phyloP scores from a whole-genome alignment of 2,888 invertebrate genomes.

The Philopedon plagiatum region DNA sequence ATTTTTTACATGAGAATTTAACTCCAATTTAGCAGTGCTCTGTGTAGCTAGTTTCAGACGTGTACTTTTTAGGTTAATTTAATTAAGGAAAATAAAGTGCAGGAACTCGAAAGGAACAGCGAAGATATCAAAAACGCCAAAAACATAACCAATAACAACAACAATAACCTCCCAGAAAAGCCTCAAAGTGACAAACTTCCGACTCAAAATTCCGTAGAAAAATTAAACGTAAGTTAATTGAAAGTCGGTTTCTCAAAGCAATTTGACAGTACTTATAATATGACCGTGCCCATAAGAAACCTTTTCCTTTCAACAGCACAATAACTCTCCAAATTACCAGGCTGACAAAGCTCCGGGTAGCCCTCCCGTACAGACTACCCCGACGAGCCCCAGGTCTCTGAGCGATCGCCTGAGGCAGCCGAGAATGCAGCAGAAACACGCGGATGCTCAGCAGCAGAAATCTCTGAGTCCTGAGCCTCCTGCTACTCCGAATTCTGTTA shows the following conservation, averaged over 20 bases:
- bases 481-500: constrained; percentile 32
- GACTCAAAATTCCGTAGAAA: constrained; percentile 51
- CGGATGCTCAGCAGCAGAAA: constrained; percentile 58
- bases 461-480: constrained; percentile 60
- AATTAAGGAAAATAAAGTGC: constrained; percentile 55
- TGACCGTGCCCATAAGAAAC: too few species aligned
- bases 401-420: constrained; percentile 66
- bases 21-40: too few species aligned
- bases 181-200: constrained; percentile 17
- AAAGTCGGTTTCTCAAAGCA: constrained; percentile 9
- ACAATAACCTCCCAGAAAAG: constrained; percentile 41
- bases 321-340: not conserved
- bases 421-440: constrained; percentile 62
- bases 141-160: constrained; percentile 54
- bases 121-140: constrained; percentile 61
- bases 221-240: constrained; percentile 40
- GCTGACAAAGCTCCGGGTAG: constrained; percentile 48
- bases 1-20: not conserved
- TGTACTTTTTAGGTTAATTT: constrained; percentile 47
- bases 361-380: constrained; percentile 42
- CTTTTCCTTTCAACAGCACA: not conserved
- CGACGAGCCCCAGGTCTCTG: constrained; percentile 61
- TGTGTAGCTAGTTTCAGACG: not conserved
- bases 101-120: constrained; percentile 34
- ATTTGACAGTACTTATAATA: too few species aligned